Conservation (phyloP, 1,140 invertebrate species). For the Diploscapter pachys region DNA sequence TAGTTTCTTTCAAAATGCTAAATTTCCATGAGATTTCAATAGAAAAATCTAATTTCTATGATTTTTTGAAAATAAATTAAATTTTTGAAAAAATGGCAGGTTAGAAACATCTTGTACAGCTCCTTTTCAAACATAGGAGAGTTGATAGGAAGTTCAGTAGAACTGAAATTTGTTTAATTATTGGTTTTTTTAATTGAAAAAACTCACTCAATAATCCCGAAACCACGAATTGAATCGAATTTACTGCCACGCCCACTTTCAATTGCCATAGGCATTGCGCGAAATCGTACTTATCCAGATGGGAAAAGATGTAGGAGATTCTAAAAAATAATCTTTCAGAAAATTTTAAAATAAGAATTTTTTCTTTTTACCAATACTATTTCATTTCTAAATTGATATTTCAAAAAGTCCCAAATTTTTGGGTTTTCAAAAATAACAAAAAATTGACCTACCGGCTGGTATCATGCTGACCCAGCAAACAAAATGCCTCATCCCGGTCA, state of each 20-base stretch:
- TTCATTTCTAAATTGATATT: too few relatives aligned
- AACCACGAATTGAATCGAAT: constrained; percentile 48
- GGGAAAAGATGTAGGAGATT: constrained; percentile 49
- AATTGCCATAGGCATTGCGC: constrained; percentile 46
- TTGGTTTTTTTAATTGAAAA: not conserved
- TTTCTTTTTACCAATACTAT: too few relatives aligned
- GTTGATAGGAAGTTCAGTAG: constrained; percentile 44
- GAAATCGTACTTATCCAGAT: constrained; percentile 54
- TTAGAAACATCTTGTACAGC: constrained; percentile 25
- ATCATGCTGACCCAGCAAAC: constrained; percentile 50
- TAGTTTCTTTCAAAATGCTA: too few relatives aligned
- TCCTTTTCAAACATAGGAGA: constrained; percentile 42
- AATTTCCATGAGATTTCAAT: too few relatives aligned
- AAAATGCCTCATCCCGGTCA: constrained; percentile 44
- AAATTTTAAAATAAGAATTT: too few relatives aligned
- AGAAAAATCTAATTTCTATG: too few relatives aligned
- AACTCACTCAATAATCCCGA: constrained; percentile 40
- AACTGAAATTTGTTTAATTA: constrained; percentile 28
- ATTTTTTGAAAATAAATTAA: not conserved
- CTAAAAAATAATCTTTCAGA: constrained; percentile 18
- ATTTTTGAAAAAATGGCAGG: not conserved
- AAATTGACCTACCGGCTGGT: constrained; percentile 18
- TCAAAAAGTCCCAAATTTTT: too few relatives aligned
- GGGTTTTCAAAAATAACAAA: not conserved
- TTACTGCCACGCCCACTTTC: constrained; percentile 53